Evolutionary conservation across 2,113 vertebrate genomes (phyloP).

Genomic region (Tetrax tetrax): DNA sequence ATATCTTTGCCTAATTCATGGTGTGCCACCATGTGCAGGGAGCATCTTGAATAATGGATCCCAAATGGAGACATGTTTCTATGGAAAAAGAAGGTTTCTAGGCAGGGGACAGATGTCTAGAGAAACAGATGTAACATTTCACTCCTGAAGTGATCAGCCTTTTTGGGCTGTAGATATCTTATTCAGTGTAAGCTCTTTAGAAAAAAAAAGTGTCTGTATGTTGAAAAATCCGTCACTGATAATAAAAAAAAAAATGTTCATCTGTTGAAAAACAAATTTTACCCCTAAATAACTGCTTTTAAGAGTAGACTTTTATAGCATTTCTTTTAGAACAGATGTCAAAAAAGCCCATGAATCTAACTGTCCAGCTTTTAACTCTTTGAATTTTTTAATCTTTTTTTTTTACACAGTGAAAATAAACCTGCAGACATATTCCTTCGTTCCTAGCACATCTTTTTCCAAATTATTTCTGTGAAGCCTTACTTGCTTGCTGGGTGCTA

Average conservation of each 20-base stretch:
- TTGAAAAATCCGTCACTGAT: not conserved
- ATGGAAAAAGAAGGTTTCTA: not conserved
- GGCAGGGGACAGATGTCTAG: not conserved
- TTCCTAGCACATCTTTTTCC: accelerated
- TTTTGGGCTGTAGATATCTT: not conserved
- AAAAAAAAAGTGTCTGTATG: not conserved
- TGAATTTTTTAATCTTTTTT: not conserved
- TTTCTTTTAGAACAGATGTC: not conserved
- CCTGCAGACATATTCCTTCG: not conserved
- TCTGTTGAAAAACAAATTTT: not conserved
- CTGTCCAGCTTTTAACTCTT: not conserved
- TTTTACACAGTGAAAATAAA: not conserved
- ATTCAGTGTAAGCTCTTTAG: not conserved
- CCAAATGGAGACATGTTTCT: not conserved
- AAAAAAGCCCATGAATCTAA: not conserved
- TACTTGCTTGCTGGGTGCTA: not conserved
- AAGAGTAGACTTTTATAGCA: not conserved
- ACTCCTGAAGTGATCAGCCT: not conserved
- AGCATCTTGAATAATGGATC: not conserved
- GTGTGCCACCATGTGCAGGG: not conserved
- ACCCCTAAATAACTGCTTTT: not conserved
- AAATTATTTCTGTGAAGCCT: not conserved
- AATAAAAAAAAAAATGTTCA: not conserved
- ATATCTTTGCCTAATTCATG: not conserved
- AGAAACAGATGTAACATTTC: not conserved